These are phyloP conservation scores for Stenolophus ochropezus DNA, from an alignment of 2,888 invertebrate species.

Conservation along the genomic window DNA sequence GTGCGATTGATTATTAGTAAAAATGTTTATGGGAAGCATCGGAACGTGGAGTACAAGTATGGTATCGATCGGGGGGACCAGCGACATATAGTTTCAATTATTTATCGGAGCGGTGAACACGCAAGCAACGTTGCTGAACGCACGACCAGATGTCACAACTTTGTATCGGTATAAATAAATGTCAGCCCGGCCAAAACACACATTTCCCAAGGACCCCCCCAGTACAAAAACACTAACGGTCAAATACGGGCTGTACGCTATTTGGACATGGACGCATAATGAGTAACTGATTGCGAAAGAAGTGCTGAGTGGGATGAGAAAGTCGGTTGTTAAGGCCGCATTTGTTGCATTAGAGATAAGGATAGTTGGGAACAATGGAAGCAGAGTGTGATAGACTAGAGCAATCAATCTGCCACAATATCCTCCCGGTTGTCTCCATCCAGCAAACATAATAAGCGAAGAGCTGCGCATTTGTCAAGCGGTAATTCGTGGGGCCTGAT, in stretches of 20 bases:
- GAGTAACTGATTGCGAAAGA: not conserved
- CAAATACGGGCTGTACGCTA: too few relatives aligned
- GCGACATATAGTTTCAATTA: slow-evolving; percentile 37
- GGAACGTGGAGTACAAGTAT: not conserved
- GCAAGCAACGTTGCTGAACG: slow-evolving; percentile 6
- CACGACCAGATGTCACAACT: slow-evolving; percentile 22
- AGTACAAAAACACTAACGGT: too few relatives aligned
- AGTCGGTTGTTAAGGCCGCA: too few relatives aligned
- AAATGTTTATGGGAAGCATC: slow-evolving; percentile 8
- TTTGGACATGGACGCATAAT: too few relatives aligned
- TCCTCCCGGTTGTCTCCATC: slow-evolving; percentile 13
- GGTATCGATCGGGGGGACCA: slow-evolving; percentile 11
- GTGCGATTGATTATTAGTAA: slow-evolving; percentile 8
- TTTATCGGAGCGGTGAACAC: slow-evolving; percentile 12
- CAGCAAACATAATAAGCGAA: slow-evolving; percentile 55
- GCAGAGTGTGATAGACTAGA: slow-evolving; percentile 25
- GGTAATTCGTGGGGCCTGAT: slow-evolving; percentile 30
- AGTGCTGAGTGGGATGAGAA: not conserved
- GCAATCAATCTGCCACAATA: slow-evolving; percentile 55
- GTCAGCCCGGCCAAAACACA: not conserved
- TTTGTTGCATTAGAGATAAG: too few relatives aligned
- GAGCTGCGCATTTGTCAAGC: slow-evolving; percentile 48
- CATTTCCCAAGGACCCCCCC: not conserved
- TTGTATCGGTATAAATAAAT: slow-evolving; percentile 29
- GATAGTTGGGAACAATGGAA: slow-evolving; percentile 15